Percentiles rank a stretch among this genome's conserved stretches.
These are phyloP conservation scores for Alcis repandata DNA, from an alignment of 2,888 invertebrate species.

Conservation along the genomic window DNA sequence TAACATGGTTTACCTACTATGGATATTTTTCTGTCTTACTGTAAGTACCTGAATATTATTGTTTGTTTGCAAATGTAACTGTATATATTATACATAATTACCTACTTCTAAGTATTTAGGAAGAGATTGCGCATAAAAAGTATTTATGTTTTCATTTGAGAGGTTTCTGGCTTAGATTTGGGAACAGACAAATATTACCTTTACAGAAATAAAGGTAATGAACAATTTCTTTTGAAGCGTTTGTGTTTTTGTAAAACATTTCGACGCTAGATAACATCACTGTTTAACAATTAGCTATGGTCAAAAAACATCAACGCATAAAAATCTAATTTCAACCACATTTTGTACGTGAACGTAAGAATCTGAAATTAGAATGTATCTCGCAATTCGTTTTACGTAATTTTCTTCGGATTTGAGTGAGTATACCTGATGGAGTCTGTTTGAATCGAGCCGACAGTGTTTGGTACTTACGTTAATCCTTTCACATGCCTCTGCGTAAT, in stretches of 20 bases:
- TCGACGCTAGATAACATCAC: not conserved
- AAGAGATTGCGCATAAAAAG: constrained; percentile 2
- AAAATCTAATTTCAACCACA: constrained; percentile 18
- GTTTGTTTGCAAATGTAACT: not conserved
- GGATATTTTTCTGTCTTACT: not conserved
- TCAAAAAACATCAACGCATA: constrained; percentile 1
- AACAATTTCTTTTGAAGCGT: not conserved
- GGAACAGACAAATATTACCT: not conserved
- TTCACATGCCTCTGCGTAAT: constrained; percentile 1
- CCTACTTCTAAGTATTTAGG: not conserved
- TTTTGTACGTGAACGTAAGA: constrained; percentile 17
- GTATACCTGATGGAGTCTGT: not conserved
- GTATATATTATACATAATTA: not conserved
- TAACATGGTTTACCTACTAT: constrained; percentile 1
- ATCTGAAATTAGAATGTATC: constrained; percentile 12
- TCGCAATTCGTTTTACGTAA: constrained; percentile 31
- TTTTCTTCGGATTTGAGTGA: constrained; percentile 17
- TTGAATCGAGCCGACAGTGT: constrained; percentile 18
- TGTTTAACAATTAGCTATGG: constrained; percentile 1
- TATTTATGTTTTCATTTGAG: constrained; percentile 1
- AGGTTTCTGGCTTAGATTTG: not conserved
- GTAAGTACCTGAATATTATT: not conserved
- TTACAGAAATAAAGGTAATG: not conserved
- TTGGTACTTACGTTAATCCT: constrained; percentile 10
- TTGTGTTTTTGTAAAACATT: not conserved